Evolutionary conservation across 2,113 vertebrate species (phyloP).

Genomic region (Ammodytes dubius): DNA sequence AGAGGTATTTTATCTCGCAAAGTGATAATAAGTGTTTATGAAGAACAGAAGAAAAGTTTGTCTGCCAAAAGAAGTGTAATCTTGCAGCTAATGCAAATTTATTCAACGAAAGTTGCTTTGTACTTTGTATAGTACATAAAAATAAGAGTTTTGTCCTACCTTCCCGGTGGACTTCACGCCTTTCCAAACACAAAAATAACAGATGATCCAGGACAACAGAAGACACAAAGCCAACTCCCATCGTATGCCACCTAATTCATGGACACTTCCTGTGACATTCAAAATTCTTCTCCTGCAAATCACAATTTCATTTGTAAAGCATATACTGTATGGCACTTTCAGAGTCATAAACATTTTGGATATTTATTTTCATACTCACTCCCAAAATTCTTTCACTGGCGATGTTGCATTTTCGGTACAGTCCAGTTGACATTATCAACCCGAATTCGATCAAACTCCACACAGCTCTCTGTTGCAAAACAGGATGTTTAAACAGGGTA

Average conservation of each 20-base stretch:
- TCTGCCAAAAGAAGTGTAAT: not conserved
- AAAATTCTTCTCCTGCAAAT: conserved; percentile 83
- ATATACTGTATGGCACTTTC: not conserved
- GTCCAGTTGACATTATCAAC: conserved; percentile 74
- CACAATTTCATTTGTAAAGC: not conserved
- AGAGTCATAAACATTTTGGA: not conserved
- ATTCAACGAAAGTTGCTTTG: not conserved
- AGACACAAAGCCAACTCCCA: conserved; percentile 89
- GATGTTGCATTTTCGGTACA: conserved; percentile 87
- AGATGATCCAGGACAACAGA: conserved; percentile 88
- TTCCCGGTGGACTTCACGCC: conserved; percentile 90
- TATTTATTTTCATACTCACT: conserved; percentile 86
- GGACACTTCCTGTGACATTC: conserved; percentile 86
- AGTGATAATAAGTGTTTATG: not conserved
- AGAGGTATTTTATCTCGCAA: not conserved
- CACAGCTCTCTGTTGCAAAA: conserved; percentile 86
- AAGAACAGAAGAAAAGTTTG: not conserved
- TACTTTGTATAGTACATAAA: not conserved
- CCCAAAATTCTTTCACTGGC: conserved; percentile 96
- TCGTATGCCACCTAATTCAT: conserved; percentile 86
- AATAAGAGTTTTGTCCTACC: conserved; percentile 64
- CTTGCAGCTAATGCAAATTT: not conserved
- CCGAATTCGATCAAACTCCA: conserved; percentile 82
- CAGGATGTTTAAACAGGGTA: not conserved
- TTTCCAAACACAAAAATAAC: conserved; percentile 92